Evolutionary conservation across 2,797 vertebrate genomes (phyloP).

Genomic region (Babyrousa celebensis): DNA sequence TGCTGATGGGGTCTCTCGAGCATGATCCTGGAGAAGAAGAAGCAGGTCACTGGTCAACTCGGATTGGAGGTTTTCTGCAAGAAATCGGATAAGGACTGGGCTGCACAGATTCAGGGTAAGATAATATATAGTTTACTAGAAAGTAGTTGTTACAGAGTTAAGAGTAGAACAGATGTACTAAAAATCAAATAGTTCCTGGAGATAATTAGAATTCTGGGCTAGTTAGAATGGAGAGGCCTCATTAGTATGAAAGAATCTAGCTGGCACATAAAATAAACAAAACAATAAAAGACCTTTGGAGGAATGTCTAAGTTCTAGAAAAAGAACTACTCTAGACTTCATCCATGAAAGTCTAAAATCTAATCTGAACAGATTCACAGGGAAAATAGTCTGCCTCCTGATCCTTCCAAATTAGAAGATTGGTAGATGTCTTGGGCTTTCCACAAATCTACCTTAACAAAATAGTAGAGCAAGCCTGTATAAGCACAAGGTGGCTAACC

Average conservation of each 20-base stretch:
- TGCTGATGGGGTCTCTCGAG: not conserved
- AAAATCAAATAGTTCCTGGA: not conserved
- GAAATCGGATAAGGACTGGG: not conserved
- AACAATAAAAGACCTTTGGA: not conserved
- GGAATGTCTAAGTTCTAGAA: not conserved
- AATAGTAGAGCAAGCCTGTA: not conserved
- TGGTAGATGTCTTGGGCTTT: not conserved
- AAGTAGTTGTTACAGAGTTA: not conserved
- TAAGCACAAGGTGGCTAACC: not conserved
- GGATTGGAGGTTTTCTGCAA: not conserved
- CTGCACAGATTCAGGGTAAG: not conserved
- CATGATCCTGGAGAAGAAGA: not conserved
- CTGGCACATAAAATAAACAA: not conserved
- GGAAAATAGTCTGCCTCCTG: not conserved
- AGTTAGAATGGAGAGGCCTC: accelerated
- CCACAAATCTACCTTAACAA: not conserved
- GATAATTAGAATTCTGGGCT: not conserved
- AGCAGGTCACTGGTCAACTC: not conserved
- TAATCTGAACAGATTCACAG: not conserved
- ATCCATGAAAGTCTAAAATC: not conserved
- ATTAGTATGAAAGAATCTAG: not conserved
- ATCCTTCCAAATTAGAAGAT: not conserved
- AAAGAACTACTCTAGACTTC: accelerated
- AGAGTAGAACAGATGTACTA: not conserved
- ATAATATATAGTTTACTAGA: not conserved